phyloP scores from a whole-genome alignment of 2,888 invertebrate species.

The Apodemia zela region DNA sequence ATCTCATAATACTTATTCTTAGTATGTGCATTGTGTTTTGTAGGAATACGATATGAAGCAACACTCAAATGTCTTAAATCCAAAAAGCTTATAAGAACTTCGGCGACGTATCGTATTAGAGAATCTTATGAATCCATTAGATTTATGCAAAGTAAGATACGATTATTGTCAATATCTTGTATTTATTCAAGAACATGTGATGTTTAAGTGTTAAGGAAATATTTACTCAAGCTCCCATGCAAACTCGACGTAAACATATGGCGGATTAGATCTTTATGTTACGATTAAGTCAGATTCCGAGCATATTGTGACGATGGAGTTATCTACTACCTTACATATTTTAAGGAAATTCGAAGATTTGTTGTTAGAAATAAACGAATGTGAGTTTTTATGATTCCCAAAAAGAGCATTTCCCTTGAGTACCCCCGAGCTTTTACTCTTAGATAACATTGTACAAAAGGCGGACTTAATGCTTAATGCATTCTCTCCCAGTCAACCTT shows the following conservation, averaged over 20 bases:
- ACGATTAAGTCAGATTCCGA: neutral
- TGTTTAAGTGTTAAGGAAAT: slow-evolving; percentile 20
- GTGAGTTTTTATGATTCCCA: no score
- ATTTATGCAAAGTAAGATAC: slow-evolving; percentile 22
- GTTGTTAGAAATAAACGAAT: no score
- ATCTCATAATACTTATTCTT: no score
- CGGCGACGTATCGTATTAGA: slow-evolving; percentile 15
- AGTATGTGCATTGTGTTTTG: no score
- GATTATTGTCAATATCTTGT: slow-evolving; percentile 22
- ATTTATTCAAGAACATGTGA: slow-evolving; percentile 21
- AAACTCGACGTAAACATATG: neutral
- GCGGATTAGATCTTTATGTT: slow-evolving; percentile 7
- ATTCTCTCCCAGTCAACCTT: no score
- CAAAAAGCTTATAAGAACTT: slow-evolving; percentile 19
- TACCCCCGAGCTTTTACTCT: no score
- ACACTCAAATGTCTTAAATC: slow-evolving; percentile 2
- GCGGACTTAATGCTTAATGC: no score
- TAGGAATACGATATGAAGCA: slow-evolving; percentile 12
- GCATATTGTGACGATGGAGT: neutral
- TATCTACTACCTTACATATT: neutral
- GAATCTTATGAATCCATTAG: slow-evolving; percentile 20
- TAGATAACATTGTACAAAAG: no score
- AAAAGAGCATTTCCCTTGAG: no score
- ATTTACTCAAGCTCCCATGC: slow-evolving; percentile 12
- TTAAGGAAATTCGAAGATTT: neutral